Conservation (phyloP, 2,113 vertebrate species). For the cattle (Bos taurus) region DNA sequence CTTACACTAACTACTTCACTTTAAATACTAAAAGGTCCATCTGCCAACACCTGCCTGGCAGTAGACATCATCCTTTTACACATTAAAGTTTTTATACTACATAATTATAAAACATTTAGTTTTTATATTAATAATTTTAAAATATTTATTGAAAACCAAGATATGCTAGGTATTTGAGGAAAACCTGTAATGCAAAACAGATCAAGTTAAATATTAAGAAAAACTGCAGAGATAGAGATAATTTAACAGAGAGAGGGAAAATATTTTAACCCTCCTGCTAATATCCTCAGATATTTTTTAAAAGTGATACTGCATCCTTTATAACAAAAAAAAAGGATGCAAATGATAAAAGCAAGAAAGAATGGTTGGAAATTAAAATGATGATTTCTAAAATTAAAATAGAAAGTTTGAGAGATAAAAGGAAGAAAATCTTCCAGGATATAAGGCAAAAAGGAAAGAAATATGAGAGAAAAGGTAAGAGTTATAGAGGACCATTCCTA, state of each 20-base stretch:
- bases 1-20: not conserved
- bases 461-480: not conserved
- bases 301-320: not conserved
- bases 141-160: constrained; percentile 2
- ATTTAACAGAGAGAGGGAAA: not conserved
- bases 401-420: not conserved
- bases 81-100: not conserved
- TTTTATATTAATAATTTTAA: not conserved
- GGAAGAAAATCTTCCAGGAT: not conserved
- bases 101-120: not conserved
- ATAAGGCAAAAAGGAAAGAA: not conserved
- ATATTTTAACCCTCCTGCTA: not conserved
- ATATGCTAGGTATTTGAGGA: not conserved
- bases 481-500: not conserved
- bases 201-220: not conserved
- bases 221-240: not conserved
- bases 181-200: not conserved
- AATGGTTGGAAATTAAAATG: constrained; percentile 5
- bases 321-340: not conserved
- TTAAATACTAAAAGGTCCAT: not conserved
- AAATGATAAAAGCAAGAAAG: not conserved
- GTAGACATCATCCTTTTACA: not conserved
- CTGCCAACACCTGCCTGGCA: not conserved
- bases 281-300: not conserved
- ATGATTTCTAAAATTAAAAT: constrained; percentile 12